Evolutionary conservation across 2,888 invertebrate species (phyloP).

Genomic region (Sicus ferrugineus): DNA sequence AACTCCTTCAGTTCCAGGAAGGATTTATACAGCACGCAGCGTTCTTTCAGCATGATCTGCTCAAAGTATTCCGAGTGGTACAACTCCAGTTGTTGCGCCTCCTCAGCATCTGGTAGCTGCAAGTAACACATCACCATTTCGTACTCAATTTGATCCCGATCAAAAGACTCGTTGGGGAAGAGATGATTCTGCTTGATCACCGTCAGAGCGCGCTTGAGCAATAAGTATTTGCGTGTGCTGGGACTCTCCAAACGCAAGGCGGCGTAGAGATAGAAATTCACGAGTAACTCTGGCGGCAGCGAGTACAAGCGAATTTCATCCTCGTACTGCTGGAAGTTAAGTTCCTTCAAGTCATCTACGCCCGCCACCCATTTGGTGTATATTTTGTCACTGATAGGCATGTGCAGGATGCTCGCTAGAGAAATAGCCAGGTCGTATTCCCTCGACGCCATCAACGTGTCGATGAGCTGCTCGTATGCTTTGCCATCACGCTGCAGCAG

Average conservation of each 20-base stretch:
- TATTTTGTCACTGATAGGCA: conserved; percentile 65
- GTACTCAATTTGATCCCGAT: conserved; percentile 63
- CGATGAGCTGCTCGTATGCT: conserved; percentile 66
- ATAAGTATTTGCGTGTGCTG: conserved; percentile 66
- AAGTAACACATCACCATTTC: conserved; percentile 62
- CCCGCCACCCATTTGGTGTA: conserved; percentile 66
- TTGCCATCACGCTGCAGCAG: conserved; percentile 50
- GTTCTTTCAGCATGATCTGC: conserved; percentile 59
- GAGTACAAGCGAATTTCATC: conserved; percentile 70
- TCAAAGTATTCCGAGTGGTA: conserved; percentile 64
- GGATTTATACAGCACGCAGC: conserved; percentile 62
- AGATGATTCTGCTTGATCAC: conserved; percentile 61
- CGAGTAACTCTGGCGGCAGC: conserved; percentile 70
- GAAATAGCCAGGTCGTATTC: conserved; percentile 67
- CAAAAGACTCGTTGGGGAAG: conserved; percentile 62
- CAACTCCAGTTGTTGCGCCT: conserved; percentile 48
- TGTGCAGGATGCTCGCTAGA: conserved; percentile 64
- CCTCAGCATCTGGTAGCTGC: conserved; percentile 44
- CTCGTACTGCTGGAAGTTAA: conserved; percentile 69
- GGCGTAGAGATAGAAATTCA: conserved; percentile 70
- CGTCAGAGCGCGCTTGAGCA: conserved; percentile 57
- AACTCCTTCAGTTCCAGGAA: conserved; percentile 62
- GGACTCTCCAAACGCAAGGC: conserved; percentile 66
- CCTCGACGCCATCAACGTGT: conserved; percentile 63
- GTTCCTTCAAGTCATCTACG: conserved; percentile 57